Evolutionary conservation across 1,140 invertebrate species (phyloP).

Genomic region (Carcinoscorpius rotundicauda): DNA sequence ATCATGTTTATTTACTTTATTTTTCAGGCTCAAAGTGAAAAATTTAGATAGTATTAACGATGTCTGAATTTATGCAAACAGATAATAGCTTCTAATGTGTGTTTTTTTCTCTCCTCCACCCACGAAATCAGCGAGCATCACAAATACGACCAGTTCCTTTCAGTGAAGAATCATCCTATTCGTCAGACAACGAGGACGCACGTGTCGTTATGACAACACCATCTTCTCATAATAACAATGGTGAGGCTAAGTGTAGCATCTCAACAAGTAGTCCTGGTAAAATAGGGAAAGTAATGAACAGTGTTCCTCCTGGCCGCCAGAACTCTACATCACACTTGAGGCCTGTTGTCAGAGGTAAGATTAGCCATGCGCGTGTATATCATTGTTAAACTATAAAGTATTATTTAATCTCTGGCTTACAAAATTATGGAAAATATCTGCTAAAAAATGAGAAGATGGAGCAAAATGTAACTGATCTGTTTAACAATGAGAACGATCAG

Average conservation of each 20-base stretch:
- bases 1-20: background rate
- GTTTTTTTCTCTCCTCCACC: background rate
- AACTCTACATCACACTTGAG: slow-evolving; percentile 62
- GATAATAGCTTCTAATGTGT: too few species aligned
- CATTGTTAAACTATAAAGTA: too few species aligned
- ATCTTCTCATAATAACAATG: slow-evolving; percentile 29
- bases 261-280: slow-evolving; percentile 50
- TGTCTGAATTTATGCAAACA: too few species aligned
- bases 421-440: too few species aligned
- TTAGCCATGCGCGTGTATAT: slow-evolving; percentile 7
- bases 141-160: slow-evolving; percentile 92
- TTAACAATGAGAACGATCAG: too few species aligned
- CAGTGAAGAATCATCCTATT: slow-evolving; percentile 85
- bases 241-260: slow-evolving; percentile 38
- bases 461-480: too few species aligned
- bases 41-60: too few species aligned
- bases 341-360: slow-evolving; percentile 49
- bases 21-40: too few species aligned
- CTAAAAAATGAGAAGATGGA: too few species aligned
- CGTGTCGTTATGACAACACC: slow-evolving; percentile 33
- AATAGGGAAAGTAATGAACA: background rate
- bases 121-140: slow-evolving; percentile 57
- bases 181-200: slow-evolving; percentile 78
- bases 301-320: slow-evolving; percentile 56
- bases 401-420: too few species aligned